Percentiles rank a stretch among this genome's conserved stretches.
These are phyloP conservation scores for Amaurobius ferox DNA, from an alignment of 2,888 invertebrate species.

Conservation along the genomic window DNA sequence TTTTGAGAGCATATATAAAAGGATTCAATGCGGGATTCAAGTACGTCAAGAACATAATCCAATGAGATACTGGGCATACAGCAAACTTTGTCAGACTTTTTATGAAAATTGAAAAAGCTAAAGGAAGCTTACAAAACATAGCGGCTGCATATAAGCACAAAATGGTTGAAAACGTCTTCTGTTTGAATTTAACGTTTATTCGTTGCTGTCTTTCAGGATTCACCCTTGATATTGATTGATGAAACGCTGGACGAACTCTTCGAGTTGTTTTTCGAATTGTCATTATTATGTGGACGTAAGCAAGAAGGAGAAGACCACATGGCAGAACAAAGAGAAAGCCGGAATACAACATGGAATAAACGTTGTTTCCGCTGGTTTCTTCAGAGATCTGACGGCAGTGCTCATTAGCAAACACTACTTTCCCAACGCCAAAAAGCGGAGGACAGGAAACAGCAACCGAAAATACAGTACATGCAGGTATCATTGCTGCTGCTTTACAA, in stretches of 20 bases:
- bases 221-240: background rate
- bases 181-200: constrained; percentile 74
- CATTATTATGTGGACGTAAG: constrained; percentile 75
- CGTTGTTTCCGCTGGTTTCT: background rate
- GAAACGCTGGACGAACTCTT: constrained; percentile 73
- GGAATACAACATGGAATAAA: constrained; percentile 69
- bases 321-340: constrained; percentile 75
- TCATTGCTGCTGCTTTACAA: constrained; percentile 73
- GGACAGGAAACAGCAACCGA: constrained; percentile 73
- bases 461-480: constrained; percentile 73
- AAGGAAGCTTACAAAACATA: constrained; percentile 75
- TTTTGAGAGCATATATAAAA: constrained; percentile 75
- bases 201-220: background rate
- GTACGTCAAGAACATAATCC: constrained; percentile 75
- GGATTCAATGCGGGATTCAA: constrained; percentile 76
- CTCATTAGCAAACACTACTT: constrained; percentile 20
- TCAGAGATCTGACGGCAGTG: constrained; percentile 74
- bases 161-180: constrained; percentile 76
- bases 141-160: constrained; percentile 75
- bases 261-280: constrained; percentile 74
- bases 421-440: constrained; percentile 35
- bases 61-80: constrained; percentile 48
- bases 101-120: constrained; percentile 73
- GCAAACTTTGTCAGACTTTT: constrained; percentile 56
- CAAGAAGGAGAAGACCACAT: constrained; percentile 74